A percentile compares a stretch with the other conserved stretches of the same genome.
Evolutionary conservation across 2,113 vertebrate genomes (phyloP).

Genomic region (Erythrolamprus reginae): DNA sequence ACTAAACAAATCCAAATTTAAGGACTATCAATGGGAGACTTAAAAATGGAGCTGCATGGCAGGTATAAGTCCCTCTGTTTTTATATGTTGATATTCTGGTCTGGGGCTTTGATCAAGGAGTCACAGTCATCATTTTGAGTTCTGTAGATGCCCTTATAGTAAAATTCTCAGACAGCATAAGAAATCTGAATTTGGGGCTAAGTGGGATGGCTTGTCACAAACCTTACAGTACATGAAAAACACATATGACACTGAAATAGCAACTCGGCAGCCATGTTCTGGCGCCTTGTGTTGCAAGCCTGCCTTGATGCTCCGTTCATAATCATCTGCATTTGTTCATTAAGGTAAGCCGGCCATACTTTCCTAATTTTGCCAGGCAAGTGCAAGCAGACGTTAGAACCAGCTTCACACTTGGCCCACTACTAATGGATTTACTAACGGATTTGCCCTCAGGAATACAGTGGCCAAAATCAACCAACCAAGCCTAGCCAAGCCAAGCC

Average conservation of each 20-base stretch:
- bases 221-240: too few species aligned
- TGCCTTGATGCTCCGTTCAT: neutral
- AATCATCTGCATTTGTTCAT: neutral
- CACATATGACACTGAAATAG: too few species aligned
- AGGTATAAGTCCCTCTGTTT: neutral
- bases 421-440: neutral
- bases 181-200: too few species aligned
- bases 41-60: neutral
- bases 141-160: neutral
- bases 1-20: neutral
- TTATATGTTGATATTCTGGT: neutral
- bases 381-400: neutral
- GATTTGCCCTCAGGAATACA: too few species aligned
- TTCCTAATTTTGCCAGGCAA: neutral
- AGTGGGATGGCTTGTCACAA: too few species aligned
- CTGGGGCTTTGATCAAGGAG: neutral
- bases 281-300: too few species aligned
- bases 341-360: neutral
- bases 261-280: too few species aligned
- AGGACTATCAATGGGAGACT: neutral
- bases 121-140: neutral
- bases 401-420: neutral
- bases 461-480: too few species aligned
- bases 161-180: too few species aligned
- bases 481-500: fast-evolving